phyloP scores from a whole-genome alignment of 1,140 invertebrate species.

The Zaprionus ornatus region DNA sequence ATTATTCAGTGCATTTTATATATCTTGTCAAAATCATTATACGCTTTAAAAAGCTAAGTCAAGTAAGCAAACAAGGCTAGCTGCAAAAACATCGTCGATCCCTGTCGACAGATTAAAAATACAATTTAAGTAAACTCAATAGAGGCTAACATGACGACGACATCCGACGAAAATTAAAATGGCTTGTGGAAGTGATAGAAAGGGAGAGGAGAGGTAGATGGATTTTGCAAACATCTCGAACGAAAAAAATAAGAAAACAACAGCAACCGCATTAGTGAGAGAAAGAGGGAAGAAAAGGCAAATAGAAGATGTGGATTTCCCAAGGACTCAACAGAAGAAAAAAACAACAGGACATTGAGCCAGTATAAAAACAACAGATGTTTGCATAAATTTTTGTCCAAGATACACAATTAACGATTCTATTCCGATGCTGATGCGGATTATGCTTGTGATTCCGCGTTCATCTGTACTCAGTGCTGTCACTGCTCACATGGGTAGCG shows the following conservation, averaged over 20 bases:
- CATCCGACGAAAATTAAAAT: slow-evolving; percentile 68
- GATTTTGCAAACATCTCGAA: slow-evolving; percentile 42
- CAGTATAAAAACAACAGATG: slow-evolving; percentile 63
- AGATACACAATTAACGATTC: slow-evolving; percentile 72
- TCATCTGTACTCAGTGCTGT: not conserved
- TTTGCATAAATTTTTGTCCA: slow-evolving; percentile 75
- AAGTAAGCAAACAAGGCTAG: slow-evolving; percentile 31
- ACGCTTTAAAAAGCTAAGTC: not conserved
- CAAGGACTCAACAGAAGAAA: slow-evolving; percentile 9
- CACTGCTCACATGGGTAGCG: not conserved
- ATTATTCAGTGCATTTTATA: too few species aligned
- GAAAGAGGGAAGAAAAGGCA: slow-evolving; percentile 16
- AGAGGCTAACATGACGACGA: slow-evolving; percentile 71
- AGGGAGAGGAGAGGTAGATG: not conserved
- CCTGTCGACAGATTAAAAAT: slow-evolving; percentile 77
- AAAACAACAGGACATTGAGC: slow-evolving; percentile 37
- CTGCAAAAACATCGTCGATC: slow-evolving; percentile 36
- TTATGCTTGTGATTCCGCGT: not conserved
- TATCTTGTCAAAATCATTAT: too few species aligned
- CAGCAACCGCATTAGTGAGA: not conserved
- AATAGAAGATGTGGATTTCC: slow-evolving; percentile 16
- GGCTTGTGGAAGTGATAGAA: slow-evolving; percentile 23
- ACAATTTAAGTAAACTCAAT: slow-evolving; percentile 79
- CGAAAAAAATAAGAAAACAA: slow-evolving; percentile 73
- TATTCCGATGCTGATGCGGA: slow-evolving; percentile 5